phyloP scores from a whole-genome alignment of 2,113 vertebrate species.

The Poeciliopsis turrubarensis region DNA sequence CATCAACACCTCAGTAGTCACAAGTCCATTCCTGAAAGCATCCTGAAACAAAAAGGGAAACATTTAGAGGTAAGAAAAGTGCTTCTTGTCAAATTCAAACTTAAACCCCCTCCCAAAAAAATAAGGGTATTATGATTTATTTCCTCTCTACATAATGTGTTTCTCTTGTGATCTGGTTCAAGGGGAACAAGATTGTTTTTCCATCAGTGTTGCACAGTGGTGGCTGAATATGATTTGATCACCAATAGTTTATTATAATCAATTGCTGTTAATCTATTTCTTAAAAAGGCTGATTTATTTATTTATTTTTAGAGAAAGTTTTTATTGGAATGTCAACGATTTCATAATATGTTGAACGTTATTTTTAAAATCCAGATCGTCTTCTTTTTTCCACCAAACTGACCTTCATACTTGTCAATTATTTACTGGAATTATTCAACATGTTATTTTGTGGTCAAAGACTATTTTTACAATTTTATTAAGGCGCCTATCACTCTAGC shows the following conservation, averaged over 20 bases:
- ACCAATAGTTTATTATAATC: not conserved
- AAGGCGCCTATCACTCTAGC: no score
- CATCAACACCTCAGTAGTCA: slow-evolving; percentile 94
- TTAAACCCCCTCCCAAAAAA: not conserved
- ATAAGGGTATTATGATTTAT: not conserved
- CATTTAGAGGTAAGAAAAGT: not conserved
- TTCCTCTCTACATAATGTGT: not conserved
- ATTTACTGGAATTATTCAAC: no score
- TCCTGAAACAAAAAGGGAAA: slow-evolving; percentile 79
- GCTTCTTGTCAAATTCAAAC: not conserved
- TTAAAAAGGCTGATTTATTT: not conserved
- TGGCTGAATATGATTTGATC: not conserved
- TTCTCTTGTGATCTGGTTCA: not conserved
- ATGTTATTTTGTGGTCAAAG: not conserved
- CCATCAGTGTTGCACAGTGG: not conserved
- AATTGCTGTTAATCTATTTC: not conserved
- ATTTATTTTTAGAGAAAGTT: not conserved
- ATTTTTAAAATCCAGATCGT: no score
- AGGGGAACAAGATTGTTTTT: not conserved
- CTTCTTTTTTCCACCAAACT: no score
- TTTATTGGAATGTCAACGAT: not conserved
- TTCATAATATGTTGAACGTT: not conserved
- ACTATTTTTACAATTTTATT: not conserved
- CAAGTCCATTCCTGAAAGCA: slow-evolving; percentile 90
- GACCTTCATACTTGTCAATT: no score